phyloP scores from a whole-genome alignment of 2,888 invertebrate species.

The Protophormia terraenovae region DNA sequence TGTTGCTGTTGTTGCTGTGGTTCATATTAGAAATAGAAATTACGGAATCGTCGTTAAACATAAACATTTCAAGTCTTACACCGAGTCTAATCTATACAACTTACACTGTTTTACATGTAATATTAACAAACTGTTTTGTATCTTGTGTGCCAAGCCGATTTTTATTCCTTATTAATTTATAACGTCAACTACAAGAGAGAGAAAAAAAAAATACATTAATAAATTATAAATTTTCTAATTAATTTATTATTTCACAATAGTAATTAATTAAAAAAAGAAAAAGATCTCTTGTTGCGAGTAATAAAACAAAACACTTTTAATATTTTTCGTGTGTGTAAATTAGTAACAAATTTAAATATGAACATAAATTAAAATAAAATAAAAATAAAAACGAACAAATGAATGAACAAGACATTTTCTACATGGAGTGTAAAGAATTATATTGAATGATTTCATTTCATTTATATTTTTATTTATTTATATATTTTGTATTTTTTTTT shows the following conservation, averaged over 20 bases:
- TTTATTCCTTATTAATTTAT: conserved; percentile 37
- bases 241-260: conserved; percentile 63
- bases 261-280: conserved; percentile 46
- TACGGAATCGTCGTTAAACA: neutral
- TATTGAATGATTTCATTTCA: conserved; percentile 43
- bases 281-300: neutral
- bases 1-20: neutral
- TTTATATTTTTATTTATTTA: too few relatives aligned
- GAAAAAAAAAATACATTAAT: conserved; percentile 46
- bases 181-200: conserved; percentile 12
- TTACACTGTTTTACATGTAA: neutral
- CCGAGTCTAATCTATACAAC: neutral
- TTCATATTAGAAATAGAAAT: neutral
- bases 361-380: conserved; percentile 40
- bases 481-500: too few relatives aligned
- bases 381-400: neutral
- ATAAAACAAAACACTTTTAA: conserved; percentile 29
- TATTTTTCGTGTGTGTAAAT: conserved; percentile 9
- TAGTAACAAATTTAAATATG: conserved; percentile 32
- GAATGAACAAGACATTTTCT: neutral
- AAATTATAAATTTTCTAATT: conserved; percentile 63
- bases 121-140: neutral
- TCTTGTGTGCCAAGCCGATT: neutral
- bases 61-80: neutral
- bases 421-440: neutral